Evolutionary conservation across 2,113 vertebrate genomes (phyloP), one percentile per base, ranked within the genome.

Genomic region (Clarias gariepinus): DNA sequence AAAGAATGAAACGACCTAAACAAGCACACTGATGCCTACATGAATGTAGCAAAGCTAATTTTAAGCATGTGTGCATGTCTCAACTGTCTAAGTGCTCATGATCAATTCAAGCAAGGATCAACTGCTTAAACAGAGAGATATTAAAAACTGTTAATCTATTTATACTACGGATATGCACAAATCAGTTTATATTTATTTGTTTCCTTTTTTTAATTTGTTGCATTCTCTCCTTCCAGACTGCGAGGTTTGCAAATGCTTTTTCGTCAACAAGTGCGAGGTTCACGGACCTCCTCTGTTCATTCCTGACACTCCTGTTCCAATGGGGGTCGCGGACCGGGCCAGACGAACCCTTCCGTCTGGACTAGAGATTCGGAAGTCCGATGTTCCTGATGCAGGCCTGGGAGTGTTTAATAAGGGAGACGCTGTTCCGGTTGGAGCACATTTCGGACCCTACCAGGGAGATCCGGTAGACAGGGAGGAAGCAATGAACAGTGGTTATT

Each of bases 401-500:
- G 77, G 77, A 12, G 77, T 79, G 77, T 79, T 79, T 79, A 79
- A 79, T 79, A 58, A 79, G 18, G 55, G 53, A 79, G 77, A 79
- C 16, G 58, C 53, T 0, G 28, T 79, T 79, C 77, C 77, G 19
- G 77, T 79, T 4, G 77, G 77, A 58, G 77, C 77, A 12, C 77
- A 79, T 18, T 79, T 79, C 18, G 77, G 77, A 4, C 77, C 77
- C 28, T 79, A 79, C 77, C 77, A 79, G 55, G 77, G 77, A 21
- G 77, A 79, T 58, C 77, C 77, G 4, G 77, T 79, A 57, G 77
- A 79, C 77, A 0, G 55, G 33, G 77, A 79, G 77, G 77, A 79
- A 33, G 77, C 77, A 58, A 79, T 79, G 77, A 79, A 79, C 77
- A 79, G 77, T 33, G 77, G 77, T 58, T 79, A 79, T 58, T 79